Conservation (phyloP, 1,140 invertebrate genomes). For the Agraylea sexmaculata region DNA sequence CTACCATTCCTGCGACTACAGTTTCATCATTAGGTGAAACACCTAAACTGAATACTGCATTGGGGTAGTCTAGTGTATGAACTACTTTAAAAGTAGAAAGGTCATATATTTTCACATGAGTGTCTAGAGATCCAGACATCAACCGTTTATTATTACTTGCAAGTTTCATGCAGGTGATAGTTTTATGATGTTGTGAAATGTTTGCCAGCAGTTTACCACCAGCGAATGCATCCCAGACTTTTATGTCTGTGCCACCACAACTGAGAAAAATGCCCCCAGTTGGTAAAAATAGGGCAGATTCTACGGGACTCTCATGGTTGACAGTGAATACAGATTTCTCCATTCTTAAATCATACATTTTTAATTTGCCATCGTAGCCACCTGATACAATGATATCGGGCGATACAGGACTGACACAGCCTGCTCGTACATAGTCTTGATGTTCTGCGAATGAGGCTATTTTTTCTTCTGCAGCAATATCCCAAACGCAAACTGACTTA, state of each 20-base stretch:
- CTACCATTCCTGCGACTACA: slow-evolving; percentile 82
- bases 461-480: slow-evolving; percentile 72
- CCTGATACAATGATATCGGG: slow-evolving; percentile 72
- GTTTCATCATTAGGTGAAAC: slow-evolving; percentile 70
- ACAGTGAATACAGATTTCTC: slow-evolving; percentile 59
- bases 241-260: slow-evolving; percentile 83
- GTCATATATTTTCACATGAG: slow-evolving; percentile 92
- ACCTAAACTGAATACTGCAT: slow-evolving; percentile 78
- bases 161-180: slow-evolving; percentile 71
- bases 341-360: slow-evolving; percentile 78
- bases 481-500: slow-evolving; percentile 79
- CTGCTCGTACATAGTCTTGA: slow-evolving; percentile 72
- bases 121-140: slow-evolving; percentile 82
- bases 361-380: slow-evolving; percentile 86
- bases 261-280: slow-evolving; percentile 83
- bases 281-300: slow-evolving; percentile 80
- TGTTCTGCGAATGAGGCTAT: slow-evolving; percentile 55
- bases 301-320: slow-evolving; percentile 83
- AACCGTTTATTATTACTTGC: slow-evolving; percentile 70
- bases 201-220: slow-evolving; percentile 72
- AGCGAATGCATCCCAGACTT: slow-evolving; percentile 85
- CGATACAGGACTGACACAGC: slow-evolving; percentile 62
- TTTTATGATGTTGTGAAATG: slow-evolving; percentile 85
- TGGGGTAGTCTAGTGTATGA: slow-evolving; percentile 82
- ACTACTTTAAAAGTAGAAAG: slow-evolving; percentile 74